Base-by-base conservation (phyloP, 2,797 vertebrate genomes). In the Melanotaenia pygmaea region DNA sequence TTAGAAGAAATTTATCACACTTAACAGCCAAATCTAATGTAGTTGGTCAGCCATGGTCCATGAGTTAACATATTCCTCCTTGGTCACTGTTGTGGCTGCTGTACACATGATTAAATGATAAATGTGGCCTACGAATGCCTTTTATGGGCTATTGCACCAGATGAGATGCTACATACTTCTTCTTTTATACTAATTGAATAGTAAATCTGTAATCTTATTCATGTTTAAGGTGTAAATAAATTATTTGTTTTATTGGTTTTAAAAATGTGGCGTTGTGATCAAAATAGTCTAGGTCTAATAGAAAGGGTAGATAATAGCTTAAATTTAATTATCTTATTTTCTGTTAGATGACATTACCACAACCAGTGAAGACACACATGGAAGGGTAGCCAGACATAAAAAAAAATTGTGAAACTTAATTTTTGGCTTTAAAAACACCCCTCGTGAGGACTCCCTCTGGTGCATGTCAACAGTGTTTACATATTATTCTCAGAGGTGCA, bases 1-100 rank as follows among this genome's bases (percentile, higher is more conserved):
- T 67, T 66, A 77, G 76, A 73, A 80, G 80, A 89, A 87, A 93
- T 92, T 85, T 82, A 89, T 93, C 89, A 88, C 85, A 90, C 85
- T 90, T 92, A 90, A 90, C 79, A 84, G 82, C 67, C 84, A 88
- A 80, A 90, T 90, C 70, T 89, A 89, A 84, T 86, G 86, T 81
- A 79, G 76, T 74, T 81, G 87, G 87, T 83, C 88, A 91, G 83
- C 83, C 64, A 38, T 72, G 75, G 80, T 73, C 74, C 81, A 70
- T 65, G 77, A 85, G 76, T 80, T 82, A 71, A 34, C 82, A 73
- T 87, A 47, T 47, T 47, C 45, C 45, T 47, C 20, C 45, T 47
- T n/a, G 45, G 45, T 67, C 79, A 64, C 70, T 80, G 79, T 80
- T 82, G 79, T 75, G 66, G 76, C 58, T 72, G 81, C 72, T 79